These are phyloP conservation scores for Electrona antarctica DNA, from an alignment of 2,113 vertebrate genomes.

Conservation along the genomic window DNA sequence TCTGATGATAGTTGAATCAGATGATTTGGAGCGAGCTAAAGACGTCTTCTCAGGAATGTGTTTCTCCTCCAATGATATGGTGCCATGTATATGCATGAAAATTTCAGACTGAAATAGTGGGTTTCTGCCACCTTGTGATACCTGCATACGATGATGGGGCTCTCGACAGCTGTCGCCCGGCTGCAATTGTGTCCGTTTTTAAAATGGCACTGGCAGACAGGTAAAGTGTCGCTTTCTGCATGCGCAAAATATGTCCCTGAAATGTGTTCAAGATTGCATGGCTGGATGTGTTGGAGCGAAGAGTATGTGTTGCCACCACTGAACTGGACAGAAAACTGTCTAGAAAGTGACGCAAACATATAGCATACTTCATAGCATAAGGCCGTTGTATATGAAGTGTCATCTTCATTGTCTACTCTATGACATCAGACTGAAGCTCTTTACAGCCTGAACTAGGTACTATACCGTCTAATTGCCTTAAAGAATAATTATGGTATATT, in stretches of 20 bases:
- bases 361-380: too few relatives aligned
- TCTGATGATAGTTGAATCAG: conserved; percentile 32
- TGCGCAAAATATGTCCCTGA: neutral
- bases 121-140: conserved; percentile 32
- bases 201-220: neutral
- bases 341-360: too few relatives aligned
- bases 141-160: neutral
- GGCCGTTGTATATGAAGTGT: too few relatives aligned
- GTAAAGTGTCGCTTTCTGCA: conserved; percentile 11
- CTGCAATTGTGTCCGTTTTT: neutral
- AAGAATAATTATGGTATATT: too few relatives aligned
- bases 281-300: neutral
- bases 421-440: too few relatives aligned
- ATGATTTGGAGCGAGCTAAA: conserved; percentile 30
- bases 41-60: conserved; percentile 36
- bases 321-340: too few relatives aligned
- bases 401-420: too few relatives aligned
- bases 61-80: conserved; percentile 28
- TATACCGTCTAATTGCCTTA: too few relatives aligned
- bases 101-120: conserved; percentile 33
- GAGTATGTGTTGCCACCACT: too few relatives aligned
- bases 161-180: conserved; percentile 35
- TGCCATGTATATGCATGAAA: conserved; percentile 14
- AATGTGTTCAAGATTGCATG: neutral
- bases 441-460: too few relatives aligned